Percentiles rank a stretch among this genome's conserved stretches.
Evolutionary conservation across 2,888 invertebrate species (phyloP).

Genomic region (Marasmarcha lunaedactyla): DNA sequence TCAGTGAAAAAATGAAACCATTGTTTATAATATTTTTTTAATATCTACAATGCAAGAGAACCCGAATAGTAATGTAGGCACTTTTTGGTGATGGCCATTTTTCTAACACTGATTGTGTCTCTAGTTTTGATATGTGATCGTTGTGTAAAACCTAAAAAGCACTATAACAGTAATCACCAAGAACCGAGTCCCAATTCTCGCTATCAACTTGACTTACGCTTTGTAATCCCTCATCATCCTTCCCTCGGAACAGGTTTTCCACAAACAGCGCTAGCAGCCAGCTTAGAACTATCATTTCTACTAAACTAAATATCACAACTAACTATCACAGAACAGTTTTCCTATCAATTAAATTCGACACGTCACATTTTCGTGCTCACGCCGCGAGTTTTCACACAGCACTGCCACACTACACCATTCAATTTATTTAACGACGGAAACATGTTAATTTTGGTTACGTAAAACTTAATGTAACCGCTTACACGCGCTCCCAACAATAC

Average conservation of each 20-base stretch:
- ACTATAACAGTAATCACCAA: no score
- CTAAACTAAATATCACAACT: constrained; percentile 29
- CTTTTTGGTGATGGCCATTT: no score
- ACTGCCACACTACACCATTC: background rate
- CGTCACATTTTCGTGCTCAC: constrained; percentile 11
- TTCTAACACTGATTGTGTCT: no score
- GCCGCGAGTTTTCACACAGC: constrained; percentile 2
- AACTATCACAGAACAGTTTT: constrained; percentile 39
- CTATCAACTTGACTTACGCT: no score
- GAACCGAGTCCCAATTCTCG: no score
- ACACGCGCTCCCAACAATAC: background rate
- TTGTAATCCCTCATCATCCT: background rate
- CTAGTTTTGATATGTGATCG: no score
- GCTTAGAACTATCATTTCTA: constrained; percentile 49
- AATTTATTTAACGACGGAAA: background rate
- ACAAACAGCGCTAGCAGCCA: constrained; percentile 36
- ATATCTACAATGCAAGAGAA: no score
- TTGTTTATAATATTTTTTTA: no score
- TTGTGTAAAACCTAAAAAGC: no score
- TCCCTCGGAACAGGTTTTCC: constrained; percentile 21
- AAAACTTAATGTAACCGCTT: background rate
- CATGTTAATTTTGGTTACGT: background rate
- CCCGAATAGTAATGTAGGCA: no score
- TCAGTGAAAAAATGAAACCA: no score
- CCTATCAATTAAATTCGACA: constrained; percentile 6